Base-by-base conservation (phyloP, 2,888 invertebrate species). In the Brenthis daphne region DNA sequence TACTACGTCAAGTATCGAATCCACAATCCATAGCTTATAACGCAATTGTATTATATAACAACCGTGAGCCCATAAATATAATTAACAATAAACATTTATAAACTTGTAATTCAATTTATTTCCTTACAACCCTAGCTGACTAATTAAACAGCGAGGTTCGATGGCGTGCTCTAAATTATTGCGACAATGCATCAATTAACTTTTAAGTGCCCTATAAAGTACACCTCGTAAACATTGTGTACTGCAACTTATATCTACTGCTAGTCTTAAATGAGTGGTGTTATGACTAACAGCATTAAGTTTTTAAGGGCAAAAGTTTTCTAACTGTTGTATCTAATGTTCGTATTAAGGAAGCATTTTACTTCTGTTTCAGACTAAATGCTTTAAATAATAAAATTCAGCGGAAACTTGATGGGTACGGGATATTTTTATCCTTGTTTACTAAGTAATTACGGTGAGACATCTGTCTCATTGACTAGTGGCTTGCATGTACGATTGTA, bases 101-200 rank as follows among this genome's bases (percentile, higher is more conserved):
- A 51, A 54, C 33, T 14, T 16, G 5, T 37, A 20, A 24, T 37
- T 33, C 14, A 53, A 29, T 56, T 37, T 43, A 43, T 43, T 43
- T 43, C 37, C 50, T 64, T 64, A 51, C 71, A 69, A 20, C 73
- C 73, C 68, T 70, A 63, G 29, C 57, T 64, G 70, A 75, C 76
- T 80, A 80, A 80, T 80, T 78, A 79, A 78, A 76, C 74, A 74
- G 73, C 72, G 70, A 71, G 70, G 75, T 76, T 76, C 71, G 75
- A 75, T 70, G 71, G 76, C 75, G 80, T 70, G 76, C 73, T 72
- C 75, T 76, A 78, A 77, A 75, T 78, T 79, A 80, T 78, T 73
- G 79, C 75, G 80, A 77, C 80, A 77, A 77, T 76, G 77, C 78
- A 77, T 77, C 78, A 80, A 80, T 80, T 80, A 78, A 74, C 76